phyloP scores from a whole-genome alignment of 1,140 invertebrate species.

The Frieseomelitta varia region DNA sequence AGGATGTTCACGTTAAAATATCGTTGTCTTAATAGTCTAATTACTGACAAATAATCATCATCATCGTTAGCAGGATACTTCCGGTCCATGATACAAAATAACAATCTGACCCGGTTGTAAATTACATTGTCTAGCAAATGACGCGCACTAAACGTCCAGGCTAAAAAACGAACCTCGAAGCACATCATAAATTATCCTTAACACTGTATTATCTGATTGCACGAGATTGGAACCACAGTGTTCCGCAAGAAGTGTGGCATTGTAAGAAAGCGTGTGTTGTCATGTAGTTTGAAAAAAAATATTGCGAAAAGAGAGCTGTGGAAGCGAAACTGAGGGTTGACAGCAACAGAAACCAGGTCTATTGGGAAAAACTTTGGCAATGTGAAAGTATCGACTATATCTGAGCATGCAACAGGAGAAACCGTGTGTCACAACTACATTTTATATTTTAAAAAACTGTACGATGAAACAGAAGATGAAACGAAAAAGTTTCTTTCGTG shows the following conservation, averaged over 20 bases:
- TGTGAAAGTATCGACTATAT: background rate
- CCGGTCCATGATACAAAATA: too few relatives aligned
- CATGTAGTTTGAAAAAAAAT: background rate
- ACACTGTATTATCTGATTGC: background rate
- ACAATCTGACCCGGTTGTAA: too few relatives aligned
- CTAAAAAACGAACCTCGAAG: too few relatives aligned
- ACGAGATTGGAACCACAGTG: background rate
- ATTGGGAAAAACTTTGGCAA: background rate
- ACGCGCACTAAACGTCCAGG: too few relatives aligned
- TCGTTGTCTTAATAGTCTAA: too few relatives aligned
- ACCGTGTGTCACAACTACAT: background rate
- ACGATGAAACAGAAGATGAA: background rate
- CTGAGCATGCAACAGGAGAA: background rate
- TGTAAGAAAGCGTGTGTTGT: background rate
- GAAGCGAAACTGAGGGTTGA: background rate
- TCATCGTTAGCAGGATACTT: too few relatives aligned
- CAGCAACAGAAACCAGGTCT: background rate
- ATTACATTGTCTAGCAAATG: too few relatives aligned
- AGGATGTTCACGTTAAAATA: too few relatives aligned
- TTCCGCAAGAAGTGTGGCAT: background rate
- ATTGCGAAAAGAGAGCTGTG: background rate
- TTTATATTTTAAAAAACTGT: background rate
- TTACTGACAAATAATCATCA: too few relatives aligned
- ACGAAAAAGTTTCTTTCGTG: background rate
- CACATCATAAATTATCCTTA: too few relatives aligned